Evolutionary conservation across 2,113 vertebrate genomes (phyloP), one percentile per base, ranked within the genome.

Genomic region (Forbesichthys agassizii): DNA sequence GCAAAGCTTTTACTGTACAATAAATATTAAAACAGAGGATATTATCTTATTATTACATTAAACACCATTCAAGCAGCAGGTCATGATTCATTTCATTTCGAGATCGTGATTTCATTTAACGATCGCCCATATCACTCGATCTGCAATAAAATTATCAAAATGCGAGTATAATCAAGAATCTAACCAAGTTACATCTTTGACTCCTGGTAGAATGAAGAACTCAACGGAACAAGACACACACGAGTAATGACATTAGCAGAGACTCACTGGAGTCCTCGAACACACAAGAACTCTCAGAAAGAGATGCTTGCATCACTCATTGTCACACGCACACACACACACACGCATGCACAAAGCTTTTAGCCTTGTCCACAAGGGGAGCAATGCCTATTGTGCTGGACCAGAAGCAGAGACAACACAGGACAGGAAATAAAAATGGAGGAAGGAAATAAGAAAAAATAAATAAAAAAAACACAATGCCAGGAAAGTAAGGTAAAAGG

Each of bases 371-470:
- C 72, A 69, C 74, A 74, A 64, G 74, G 78, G 27, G 68, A 73
- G 60, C 67, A 46, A 5, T 42, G 36, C 79, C 68, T 61, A 59
- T 64, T 72, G 58, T 2, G 9, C 33, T 4, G 56, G 87, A 88
- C 84, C 87, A 89, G 69, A 52, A 74, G 56, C 80, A 75, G 69
- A 67, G 73, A 74, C 78, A 88, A 91, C 86, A 90, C 87, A 89
- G 7, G 36, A 8, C 5, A 42, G 36, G 36, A 42, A 6, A 42
- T 42, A 42, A 42, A 78, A 75, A 33, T 52, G 52, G 49, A 74
- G 83, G 83, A 88, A 89, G 84, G 84, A 81, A 78, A 76, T 77
- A 80, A 89, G 80, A 74, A 70, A 81, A 73, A 71, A 16, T 0
- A 16, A 16, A 16, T 16, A 1, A n/a, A 48, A 52, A 53, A 81